These are phyloP conservation scores for Megamerina dolium DNA, from an alignment of 2,888 invertebrate genomes.

Conservation along the genomic window DNA sequence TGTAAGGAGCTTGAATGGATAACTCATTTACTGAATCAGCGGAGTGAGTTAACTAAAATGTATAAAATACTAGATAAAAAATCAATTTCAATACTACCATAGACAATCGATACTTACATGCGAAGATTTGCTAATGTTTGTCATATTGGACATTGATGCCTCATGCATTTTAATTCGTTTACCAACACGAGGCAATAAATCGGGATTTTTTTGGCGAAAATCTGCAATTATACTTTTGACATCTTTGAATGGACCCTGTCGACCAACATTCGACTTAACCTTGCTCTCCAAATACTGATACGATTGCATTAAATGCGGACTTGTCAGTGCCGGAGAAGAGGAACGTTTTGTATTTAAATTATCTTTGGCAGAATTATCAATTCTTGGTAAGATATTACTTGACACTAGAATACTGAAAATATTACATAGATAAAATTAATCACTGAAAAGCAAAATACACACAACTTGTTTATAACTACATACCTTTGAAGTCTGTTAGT, in stretches of 20 bases:
- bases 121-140: neutral
- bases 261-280: slow-evolving; percentile 50
- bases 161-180: slow-evolving; percentile 53
- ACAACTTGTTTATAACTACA: slow-evolving; percentile 10
- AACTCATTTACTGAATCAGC: slow-evolving; percentile 3
- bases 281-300: slow-evolving; percentile 35
- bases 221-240: slow-evolving; percentile 78
- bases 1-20: slow-evolving; percentile 5
- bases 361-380: slow-evolving; percentile 6
- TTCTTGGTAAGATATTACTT: slow-evolving; percentile 48
- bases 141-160: neutral
- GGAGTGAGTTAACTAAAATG: neutral
- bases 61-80: neutral
- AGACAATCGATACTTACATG: no score
- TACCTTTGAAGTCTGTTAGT: slow-evolving; percentile 38
- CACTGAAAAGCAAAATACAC: neutral
- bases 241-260: slow-evolving; percentile 73
- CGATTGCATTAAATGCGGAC: slow-evolving; percentile 19
- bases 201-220: slow-evolving; percentile 70
- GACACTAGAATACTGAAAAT: slow-evolving; percentile 37
- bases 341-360: slow-evolving; percentile 3
- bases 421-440: neutral
- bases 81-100: neutral
- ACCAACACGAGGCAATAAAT: slow-evolving; percentile 63
- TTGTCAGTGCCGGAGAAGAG: slow-evolving; percentile 7